Percentiles rank a stretch among this genome's conserved stretches.
Conservation (phyloP, 2,797 vertebrate species). For the Enteromius mattozi region DNA sequence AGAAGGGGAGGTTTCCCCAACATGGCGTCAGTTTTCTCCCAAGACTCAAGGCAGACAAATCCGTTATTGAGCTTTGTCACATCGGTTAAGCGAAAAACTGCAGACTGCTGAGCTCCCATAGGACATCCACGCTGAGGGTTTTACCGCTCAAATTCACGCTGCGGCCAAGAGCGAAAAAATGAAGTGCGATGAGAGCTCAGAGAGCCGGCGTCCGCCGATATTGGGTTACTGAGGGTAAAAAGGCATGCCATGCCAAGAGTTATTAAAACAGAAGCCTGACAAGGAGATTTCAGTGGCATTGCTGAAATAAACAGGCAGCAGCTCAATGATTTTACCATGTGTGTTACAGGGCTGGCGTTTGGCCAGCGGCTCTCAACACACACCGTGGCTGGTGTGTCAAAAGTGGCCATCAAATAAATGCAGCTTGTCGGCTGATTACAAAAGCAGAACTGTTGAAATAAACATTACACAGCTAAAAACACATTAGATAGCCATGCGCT, state of each 20-base stretch:
- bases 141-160: constrained; percentile 59
- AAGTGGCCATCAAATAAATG: constrained; percentile 64
- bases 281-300: constrained; percentile 61
- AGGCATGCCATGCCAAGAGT: constrained; percentile 66
- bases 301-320: constrained; percentile 65
- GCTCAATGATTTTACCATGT: constrained; percentile 74
- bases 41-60: constrained; percentile 44
- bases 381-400: constrained; percentile 65
- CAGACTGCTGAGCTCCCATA: constrained; percentile 53
- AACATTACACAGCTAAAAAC: constrained; percentile 64
- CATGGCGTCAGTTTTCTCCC: constrained; percentile 46
- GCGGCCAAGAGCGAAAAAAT: constrained; percentile 64
- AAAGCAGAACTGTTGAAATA: constrained; percentile 70
- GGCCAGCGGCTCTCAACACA: constrained; percentile 67
- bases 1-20: constrained; percentile 42
- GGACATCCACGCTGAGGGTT: constrained; percentile 50
- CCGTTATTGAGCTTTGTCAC: constrained; percentile 54
- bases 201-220: constrained; percentile 66
- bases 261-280: constrained; percentile 80
- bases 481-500: constrained; percentile 47
- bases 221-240: constrained; percentile 70
- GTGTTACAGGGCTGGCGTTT: constrained; percentile 68
- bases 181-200: constrained; percentile 66
- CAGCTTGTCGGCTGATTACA: constrained; percentile 68
- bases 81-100: constrained; percentile 57